Base-by-base conservation (phyloP, 2,113 vertebrate species). In the Eretmochelys imbricata region DNA sequence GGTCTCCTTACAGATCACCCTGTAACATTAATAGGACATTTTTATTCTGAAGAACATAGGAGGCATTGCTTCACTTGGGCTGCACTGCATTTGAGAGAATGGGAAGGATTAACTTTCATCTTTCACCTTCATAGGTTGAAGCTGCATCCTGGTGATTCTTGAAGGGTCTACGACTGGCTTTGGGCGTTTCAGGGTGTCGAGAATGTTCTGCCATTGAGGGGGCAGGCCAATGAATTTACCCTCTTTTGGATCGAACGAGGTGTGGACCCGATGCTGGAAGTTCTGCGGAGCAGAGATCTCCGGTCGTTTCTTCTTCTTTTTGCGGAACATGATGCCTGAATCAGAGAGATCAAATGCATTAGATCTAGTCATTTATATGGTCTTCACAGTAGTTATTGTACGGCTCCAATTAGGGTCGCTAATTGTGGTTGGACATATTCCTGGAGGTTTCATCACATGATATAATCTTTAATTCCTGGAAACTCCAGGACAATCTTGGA, bases 231-330 rank as follows among this genome's bases (percentile, higher is more conserved):
- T 98, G 46, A 99, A 99, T 96, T 99, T 99, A 84, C 99, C 99
- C 4, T 98, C 99, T 94, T 99, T 99, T 82, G 98, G 97, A 89
- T 99, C 99, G n/a, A 99, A 99, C 0, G 99, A 99, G 25, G 99
- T 99, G 95, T 99, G 99, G 89, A 99, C 99, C 1, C 99, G 99
- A 94, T 99, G 99, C 97, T 99, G 99, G 62, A 99, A 99, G 98
- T 99, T 99, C 98, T 99, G 99, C 0, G 99, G 99, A 85, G 99
- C 98, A 0, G 99, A 99, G 98, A 99, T 99, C 97, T 99, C 99
- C 0, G 99, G 99, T 92, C 99, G 99, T 99, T 99, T 99, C 99
- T 99, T 99, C 98, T 99, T 99, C 98, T 99, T 99, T 97, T 99
- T 99, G 62, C 99, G 99, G 97, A 99, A 99, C 99, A 99, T 99